Conservation (phyloP, 2,888 invertebrate species). For the Polyommatus icarus region DNA sequence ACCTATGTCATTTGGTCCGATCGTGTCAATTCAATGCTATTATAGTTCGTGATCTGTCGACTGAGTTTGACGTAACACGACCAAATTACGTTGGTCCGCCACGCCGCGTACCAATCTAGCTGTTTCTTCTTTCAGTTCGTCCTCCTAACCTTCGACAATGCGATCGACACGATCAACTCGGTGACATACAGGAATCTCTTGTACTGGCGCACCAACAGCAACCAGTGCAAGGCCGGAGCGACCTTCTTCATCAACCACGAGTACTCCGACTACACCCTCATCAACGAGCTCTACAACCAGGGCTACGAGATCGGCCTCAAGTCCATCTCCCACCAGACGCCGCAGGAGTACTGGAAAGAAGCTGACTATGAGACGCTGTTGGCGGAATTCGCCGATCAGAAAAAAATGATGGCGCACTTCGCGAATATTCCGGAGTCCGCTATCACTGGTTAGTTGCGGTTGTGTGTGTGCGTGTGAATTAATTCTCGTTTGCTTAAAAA, state of each 20-base stretch:
- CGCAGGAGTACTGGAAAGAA: conserved; percentile 79
- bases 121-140: conserved; percentile 78
- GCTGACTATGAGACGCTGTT: conserved; percentile 72
- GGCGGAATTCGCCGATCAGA: conserved; percentile 82
- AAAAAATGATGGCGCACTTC: conserved; percentile 68
- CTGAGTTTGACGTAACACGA: too few species aligned
- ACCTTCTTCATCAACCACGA: conserved; percentile 87
- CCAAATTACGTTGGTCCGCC: too few species aligned
- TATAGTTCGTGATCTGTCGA: too few species aligned
- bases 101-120: too few species aligned
- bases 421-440: conserved; percentile 72
- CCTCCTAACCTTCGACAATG: conserved; percentile 84
- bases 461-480: neutral
- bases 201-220: conserved; percentile 79
- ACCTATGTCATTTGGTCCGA: too few species aligned
- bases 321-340: conserved; percentile 82
- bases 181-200: conserved; percentile 76
- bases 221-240: conserved; percentile 81
- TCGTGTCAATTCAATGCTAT: too few species aligned
- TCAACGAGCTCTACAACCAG: conserved; percentile 79
- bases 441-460: conserved; percentile 56
- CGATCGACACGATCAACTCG: conserved; percentile 77
- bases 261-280: conserved; percentile 83
- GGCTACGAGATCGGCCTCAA: conserved; percentile 86
- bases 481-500: too few species aligned